Percentiles rank a stretch among this genome's conserved stretches.
Evolutionary conservation across 2,113 vertebrate genomes (phyloP).

Genomic region (Atrichornis clamosus): DNA sequence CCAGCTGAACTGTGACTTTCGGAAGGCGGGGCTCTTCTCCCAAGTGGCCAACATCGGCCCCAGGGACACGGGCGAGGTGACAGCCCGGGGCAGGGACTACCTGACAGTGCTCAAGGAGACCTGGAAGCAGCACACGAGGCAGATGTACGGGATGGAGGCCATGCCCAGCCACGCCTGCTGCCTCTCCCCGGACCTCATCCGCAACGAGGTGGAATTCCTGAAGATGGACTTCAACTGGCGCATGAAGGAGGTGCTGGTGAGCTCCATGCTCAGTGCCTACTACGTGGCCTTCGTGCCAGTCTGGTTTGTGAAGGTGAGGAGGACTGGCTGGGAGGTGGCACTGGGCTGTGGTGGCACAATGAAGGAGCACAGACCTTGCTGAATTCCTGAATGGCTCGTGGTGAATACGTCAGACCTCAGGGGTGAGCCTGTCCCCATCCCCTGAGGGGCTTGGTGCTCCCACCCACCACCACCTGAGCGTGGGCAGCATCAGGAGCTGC

Average conservation of each 20-base stretch:
- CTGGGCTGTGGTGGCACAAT: accelerated
- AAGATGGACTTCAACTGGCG: slow-evolving; percentile 99
- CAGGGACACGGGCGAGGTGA: slow-evolving; percentile 78
- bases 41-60: slow-evolving; percentile 84
- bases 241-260: slow-evolving; percentile 98
- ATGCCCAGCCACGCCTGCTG: slow-evolving; percentile 98
- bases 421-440: neutral
- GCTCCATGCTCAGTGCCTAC: slow-evolving; percentile 98
- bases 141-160: slow-evolving; percentile 86
- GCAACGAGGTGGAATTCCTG: slow-evolving; percentile 93
- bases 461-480: accelerated
- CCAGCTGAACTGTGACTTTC: slow-evolving; percentile 87
- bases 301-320: slow-evolving; percentile 95
- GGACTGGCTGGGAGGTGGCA: neutral
- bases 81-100: slow-evolving; percentile 84
- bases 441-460: neutral
- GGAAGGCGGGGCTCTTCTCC: slow-evolving; percentile 79
- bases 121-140: slow-evolving; percentile 94
- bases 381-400: accelerated
- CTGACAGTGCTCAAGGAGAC: slow-evolving; percentile 90
- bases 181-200: slow-evolving; percentile 94
- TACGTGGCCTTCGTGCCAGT: slow-evolving; percentile 97
- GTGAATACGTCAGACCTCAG: neutral
- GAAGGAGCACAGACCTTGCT: neutral
- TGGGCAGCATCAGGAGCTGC: neutral